Percentiles rank a stretch among this genome's conserved stretches.
Conservation (phyloP, 2,113 vertebrate species). For the Grallaria varia region DNA sequence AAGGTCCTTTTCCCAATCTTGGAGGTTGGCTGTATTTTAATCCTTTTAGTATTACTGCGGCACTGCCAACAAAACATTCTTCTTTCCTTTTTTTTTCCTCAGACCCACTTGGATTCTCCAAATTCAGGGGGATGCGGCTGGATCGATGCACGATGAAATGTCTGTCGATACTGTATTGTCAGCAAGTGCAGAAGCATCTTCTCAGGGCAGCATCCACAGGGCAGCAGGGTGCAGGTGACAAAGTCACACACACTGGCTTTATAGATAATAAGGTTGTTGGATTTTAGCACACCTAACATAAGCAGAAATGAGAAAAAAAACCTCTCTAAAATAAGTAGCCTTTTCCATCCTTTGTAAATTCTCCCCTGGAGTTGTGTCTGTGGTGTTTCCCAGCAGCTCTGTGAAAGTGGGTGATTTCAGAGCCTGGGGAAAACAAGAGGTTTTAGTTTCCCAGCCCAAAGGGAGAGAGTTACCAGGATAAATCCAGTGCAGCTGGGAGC, state of each 20-base stretch:
- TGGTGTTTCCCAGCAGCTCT: background rate
- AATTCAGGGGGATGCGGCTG: background rate
- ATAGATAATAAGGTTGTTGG: background rate
- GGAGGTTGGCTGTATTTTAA: conserved; percentile 7
- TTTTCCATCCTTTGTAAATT: background rate
- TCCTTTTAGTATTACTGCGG: background rate
- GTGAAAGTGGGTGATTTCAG: background rate
- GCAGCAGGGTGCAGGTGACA: background rate
- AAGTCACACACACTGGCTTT: background rate
- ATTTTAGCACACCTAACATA: background rate
- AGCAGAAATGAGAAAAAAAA: background rate
- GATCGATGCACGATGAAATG: background rate
- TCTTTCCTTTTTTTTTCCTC: background rate
- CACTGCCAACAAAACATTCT: background rate
- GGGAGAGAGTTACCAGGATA: background rate
- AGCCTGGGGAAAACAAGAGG: background rate
- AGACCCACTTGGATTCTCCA: background rate
- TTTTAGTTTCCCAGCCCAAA: background rate
- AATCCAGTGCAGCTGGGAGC: background rate
- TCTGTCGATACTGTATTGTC: background rate
- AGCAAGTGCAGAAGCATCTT: background rate
- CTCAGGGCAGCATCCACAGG: background rate
- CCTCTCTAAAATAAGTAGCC: background rate
- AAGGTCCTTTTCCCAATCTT: background rate
- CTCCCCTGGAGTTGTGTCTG: background rate